phyloP scores from a whole-genome alignment of 1,140 invertebrate species.

The Telenomus remus region DNA sequence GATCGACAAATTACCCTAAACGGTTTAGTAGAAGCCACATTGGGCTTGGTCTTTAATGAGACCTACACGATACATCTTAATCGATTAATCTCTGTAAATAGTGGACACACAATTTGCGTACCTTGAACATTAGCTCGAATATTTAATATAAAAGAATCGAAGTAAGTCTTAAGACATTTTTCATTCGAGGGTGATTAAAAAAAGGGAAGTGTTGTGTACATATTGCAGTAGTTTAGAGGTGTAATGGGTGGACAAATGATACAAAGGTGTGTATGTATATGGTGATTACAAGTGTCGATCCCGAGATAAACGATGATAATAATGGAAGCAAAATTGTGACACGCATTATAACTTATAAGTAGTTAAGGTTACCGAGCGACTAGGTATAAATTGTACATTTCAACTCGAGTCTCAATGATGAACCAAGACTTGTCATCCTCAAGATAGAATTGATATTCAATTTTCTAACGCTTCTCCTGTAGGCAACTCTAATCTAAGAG shows the following conservation, averaged over 20 bases:
- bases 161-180: constrained; percentile 24
- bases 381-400: constrained; percentile 35
- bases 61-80: constrained; percentile 13
- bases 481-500: constrained; percentile 1
- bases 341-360: background rate
- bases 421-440: constrained; percentile 16
- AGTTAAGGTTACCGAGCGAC: constrained; percentile 24
- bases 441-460: constrained; percentile 39
- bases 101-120: constrained; percentile 62
- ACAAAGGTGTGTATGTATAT: constrained; percentile 4
- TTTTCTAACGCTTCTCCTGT: constrained; percentile 43
- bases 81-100: constrained; percentile 53
- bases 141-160: constrained; percentile 29
- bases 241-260: background rate
- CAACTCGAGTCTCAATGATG: constrained; percentile 3
- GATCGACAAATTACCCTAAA: background rate
- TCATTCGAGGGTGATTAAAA: constrained; percentile 28
- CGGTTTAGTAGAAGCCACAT: constrained; percentile 24
- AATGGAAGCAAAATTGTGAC: constrained; percentile 14
- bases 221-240: constrained; percentile 34
- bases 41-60: constrained; percentile 27
- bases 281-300: constrained; percentile 9
- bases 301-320: constrained; percentile 13
- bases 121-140: constrained; percentile 64
- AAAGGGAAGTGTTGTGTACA: constrained; percentile 35